A percentile compares a stretch with the other conserved stretches of the same genome.
Conservation (phyloP, 1,140 invertebrate genomes). For the Aphidius gifuensis region DNA sequence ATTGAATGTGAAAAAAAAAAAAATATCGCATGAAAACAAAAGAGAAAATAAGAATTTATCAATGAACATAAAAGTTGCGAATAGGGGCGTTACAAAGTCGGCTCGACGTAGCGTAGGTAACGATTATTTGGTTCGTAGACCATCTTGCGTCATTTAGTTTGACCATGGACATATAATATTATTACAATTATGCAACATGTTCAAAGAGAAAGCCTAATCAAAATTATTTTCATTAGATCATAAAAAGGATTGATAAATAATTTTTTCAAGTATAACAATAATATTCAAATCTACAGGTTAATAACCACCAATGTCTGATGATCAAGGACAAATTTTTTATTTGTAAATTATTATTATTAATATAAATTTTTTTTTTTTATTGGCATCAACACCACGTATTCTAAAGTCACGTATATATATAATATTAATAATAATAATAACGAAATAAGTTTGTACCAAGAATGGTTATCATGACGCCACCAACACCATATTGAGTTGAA, state of each 20-base stretch:
- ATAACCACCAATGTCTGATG: too few species aligned
- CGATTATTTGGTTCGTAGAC: slow-evolving; percentile 11
- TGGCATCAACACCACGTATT: too few species aligned
- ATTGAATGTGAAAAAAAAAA: neutral
- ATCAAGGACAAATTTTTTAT: too few species aligned
- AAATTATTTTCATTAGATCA: too few species aligned
- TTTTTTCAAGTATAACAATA: too few species aligned
- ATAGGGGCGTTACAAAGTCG: slow-evolving; percentile 8
- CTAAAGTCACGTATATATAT: too few species aligned
- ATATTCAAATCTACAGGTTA: too few species aligned
- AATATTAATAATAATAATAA: too few species aligned
- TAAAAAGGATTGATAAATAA: too few species aligned
- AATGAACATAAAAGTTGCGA: slow-evolving; percentile 10
- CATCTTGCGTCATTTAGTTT: slow-evolving; percentile 14
- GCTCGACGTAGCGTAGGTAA: slow-evolving; percentile 5
- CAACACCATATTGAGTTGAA: neutral
- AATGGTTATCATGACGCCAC: slow-evolving; percentile 12
- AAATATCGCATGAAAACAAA: neutral
- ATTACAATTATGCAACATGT: too few species aligned
- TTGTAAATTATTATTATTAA: too few species aligned
- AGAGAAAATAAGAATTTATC: slow-evolving; percentile 3
- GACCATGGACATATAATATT: slow-evolving; percentile 2
- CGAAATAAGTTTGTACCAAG: neutral
- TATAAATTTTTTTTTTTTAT: too few species aligned
- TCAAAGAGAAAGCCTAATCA: neutral